These are phyloP conservation scores for Diplodus sargus DNA, from an alignment of 2,797 vertebrate species.

Conservation along the genomic window DNA sequence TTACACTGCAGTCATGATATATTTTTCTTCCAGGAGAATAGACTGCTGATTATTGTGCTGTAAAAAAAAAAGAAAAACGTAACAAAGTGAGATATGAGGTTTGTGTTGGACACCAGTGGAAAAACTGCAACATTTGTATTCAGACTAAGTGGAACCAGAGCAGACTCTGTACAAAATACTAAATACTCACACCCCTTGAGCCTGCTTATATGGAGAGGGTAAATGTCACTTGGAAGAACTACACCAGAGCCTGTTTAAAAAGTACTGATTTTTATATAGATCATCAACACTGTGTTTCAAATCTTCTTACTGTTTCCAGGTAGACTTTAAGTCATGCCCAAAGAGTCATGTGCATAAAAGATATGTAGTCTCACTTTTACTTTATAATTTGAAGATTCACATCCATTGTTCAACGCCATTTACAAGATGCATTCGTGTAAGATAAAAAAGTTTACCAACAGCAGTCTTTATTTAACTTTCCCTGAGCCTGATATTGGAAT, in stretches of 20 bases:
- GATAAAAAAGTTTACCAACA: neutral
- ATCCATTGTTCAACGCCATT: neutral
- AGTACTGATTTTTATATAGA: neutral
- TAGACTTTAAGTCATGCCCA: neutral
- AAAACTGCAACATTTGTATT: conserved; percentile 44
- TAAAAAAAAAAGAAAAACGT: neutral
- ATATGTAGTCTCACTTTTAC: neutral
- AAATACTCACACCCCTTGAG: conserved; percentile 27
- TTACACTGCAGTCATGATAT: neutral
- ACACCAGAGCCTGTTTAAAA: conserved; percentile 12
- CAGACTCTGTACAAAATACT: conserved; percentile 39
- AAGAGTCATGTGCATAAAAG: neutral
- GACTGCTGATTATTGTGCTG: conserved; percentile 6
- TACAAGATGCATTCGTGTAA: neutral
- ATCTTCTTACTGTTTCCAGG: neutral
- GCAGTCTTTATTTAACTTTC: too few species aligned
- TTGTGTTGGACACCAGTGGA: neutral
- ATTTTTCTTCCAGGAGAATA: neutral
- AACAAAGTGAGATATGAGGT: neutral
- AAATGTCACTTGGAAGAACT: conserved; percentile 19
- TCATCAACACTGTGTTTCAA: neutral
- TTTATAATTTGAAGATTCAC: neutral
- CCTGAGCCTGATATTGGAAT: too few species aligned
- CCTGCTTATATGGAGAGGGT: neutral
- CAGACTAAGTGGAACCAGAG: conserved; percentile 17